Conservation (phyloP, 2,113 vertebrate species). For the Menura novaehollandiae region DNA sequence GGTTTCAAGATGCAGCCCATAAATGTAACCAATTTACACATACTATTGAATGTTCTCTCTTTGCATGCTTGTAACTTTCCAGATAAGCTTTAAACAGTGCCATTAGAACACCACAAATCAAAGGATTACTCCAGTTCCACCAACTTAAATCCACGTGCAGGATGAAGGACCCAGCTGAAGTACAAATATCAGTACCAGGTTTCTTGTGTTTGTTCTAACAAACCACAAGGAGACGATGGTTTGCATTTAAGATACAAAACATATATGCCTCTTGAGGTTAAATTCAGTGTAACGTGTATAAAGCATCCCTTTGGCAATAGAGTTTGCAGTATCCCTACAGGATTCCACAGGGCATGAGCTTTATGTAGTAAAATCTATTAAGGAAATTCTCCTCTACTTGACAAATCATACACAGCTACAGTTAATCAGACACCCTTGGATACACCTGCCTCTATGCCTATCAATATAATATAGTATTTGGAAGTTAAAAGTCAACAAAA, state of each 20-base stretch:
- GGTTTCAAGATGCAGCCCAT: conserved; percentile 80
- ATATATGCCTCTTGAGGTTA: conserved; percentile 83
- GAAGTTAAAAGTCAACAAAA: conserved; percentile 87
- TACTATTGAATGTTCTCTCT: conserved; percentile 78
- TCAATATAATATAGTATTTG: conserved; percentile 88
- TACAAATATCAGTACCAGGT: conserved; percentile 69
- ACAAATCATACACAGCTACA: conserved; percentile 65
- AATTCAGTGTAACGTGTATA: conserved; percentile 78
- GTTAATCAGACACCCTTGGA: conserved; percentile 75
- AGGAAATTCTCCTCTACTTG: conserved; percentile 70
- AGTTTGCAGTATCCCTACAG: conserved; percentile 77
- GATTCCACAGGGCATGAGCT: conserved; percentile 74
- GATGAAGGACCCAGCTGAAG: conserved; percentile 72
- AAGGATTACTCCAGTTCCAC: conserved; percentile 74
- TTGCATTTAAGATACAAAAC: conserved; percentile 78
- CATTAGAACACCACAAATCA: conserved; percentile 73
- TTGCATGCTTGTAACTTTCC: conserved; percentile 79
- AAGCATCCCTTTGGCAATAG: conserved; percentile 85
- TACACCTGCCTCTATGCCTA: conserved; percentile 88
- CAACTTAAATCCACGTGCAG: conserved; percentile 77
- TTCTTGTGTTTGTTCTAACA: conserved; percentile 75
- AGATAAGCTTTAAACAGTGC: conserved; percentile 74
- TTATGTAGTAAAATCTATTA: conserved; percentile 72
- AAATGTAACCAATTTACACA: conserved; percentile 80
- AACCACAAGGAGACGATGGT: conserved; percentile 77